Conservation (phyloP, 2,113 vertebrate genomes). For the Hippoglossus stenolepis region DNA sequence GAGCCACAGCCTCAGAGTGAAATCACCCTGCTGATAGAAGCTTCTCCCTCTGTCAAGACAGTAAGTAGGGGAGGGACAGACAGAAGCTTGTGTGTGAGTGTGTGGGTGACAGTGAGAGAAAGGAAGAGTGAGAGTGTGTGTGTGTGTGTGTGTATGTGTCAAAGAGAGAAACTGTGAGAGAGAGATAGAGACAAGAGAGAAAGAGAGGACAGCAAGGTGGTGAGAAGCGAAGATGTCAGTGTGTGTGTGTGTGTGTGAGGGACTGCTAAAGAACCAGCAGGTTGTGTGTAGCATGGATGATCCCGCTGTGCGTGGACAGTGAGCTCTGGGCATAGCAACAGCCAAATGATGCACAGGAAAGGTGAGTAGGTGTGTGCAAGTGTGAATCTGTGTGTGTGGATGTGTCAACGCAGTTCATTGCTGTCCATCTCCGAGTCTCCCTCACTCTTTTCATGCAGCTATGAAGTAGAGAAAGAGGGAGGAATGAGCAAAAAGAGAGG, state of each 20-base stretch:
- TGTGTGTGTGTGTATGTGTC: slow-evolving; percentile 36
- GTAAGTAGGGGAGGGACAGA: slow-evolving; percentile 73
- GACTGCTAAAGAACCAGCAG: slow-evolving; percentile 67
- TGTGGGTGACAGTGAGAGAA: slow-evolving; percentile 1
- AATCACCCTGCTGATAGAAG: slow-evolving; percentile 76
- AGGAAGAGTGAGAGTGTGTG: background rate
- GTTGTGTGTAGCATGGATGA: slow-evolving; percentile 64
- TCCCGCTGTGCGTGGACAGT: slow-evolving; percentile 66
- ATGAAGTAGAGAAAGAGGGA: slow-evolving; percentile 18
- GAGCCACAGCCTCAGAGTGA: slow-evolving; percentile 77
- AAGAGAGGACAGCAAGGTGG: slow-evolving; percentile 50
- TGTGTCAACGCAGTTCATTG: slow-evolving; percentile 56
- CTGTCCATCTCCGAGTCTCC: slow-evolving; percentile 25
- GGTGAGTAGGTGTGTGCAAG: slow-evolving; percentile 65
- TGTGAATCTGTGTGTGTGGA: slow-evolving; percentile 26
- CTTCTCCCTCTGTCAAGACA: slow-evolving; percentile 77
- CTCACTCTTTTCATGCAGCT: slow-evolving; percentile 36
- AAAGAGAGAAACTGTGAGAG: background rate
- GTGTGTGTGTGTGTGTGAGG: slow-evolving; percentile 57
- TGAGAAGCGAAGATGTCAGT: slow-evolving; percentile 52
- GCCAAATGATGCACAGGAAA: slow-evolving; percentile 68
- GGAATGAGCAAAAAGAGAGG: background rate
- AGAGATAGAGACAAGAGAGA: slow-evolving; percentile 11
- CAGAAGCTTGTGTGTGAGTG: slow-evolving; percentile 29
- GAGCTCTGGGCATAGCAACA: slow-evolving; percentile 73